Evolutionary conservation across 2,888 invertebrate genomes (phyloP).

Genomic region (Neuroscelio doddi): DNA sequence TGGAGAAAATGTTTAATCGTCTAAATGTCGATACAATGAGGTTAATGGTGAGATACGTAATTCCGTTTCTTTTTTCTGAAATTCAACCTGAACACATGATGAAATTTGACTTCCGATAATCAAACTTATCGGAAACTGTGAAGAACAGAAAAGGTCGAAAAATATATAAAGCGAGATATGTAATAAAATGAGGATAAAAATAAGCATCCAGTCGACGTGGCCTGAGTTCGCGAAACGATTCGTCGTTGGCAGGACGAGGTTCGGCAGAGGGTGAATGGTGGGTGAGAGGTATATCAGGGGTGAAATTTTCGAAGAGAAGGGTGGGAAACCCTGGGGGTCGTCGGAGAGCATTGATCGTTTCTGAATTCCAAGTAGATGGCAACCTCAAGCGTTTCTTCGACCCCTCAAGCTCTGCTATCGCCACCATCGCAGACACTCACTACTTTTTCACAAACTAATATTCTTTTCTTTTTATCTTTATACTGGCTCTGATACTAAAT

Average conservation of each 20-base stretch:
- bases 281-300: conserved; percentile 29
- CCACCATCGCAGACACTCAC: conserved; percentile 8
- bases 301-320: conserved; percentile 50
- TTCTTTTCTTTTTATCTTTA: no score
- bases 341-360: conserved; percentile 66
- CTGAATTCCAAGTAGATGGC: conserved; percentile 67
- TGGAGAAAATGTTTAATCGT: no score
- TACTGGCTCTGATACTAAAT: no score
- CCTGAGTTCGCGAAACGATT: conserved; percentile 35
- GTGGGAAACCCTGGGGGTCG: conserved; percentile 44
- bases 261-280: conserved; percentile 17
- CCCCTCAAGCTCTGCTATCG: conserved; percentile 43
- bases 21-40: no score
- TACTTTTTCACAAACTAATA: not conserved
- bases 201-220: conserved; percentile 39
- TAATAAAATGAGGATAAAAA: conserved; percentile 55
- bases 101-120: conserved; percentile 1
- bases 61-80: not conserved
- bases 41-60: not conserved
- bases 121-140: conserved; percentile 4
- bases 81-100: conserved; percentile 1
- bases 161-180: not conserved
- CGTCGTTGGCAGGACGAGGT: conserved; percentile 19
- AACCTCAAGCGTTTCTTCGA: conserved; percentile 57
- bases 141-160: not conserved